Evolutionary conservation across 2,113 vertebrate species (phyloP).

Genomic region (Carassius auratus): DNA sequence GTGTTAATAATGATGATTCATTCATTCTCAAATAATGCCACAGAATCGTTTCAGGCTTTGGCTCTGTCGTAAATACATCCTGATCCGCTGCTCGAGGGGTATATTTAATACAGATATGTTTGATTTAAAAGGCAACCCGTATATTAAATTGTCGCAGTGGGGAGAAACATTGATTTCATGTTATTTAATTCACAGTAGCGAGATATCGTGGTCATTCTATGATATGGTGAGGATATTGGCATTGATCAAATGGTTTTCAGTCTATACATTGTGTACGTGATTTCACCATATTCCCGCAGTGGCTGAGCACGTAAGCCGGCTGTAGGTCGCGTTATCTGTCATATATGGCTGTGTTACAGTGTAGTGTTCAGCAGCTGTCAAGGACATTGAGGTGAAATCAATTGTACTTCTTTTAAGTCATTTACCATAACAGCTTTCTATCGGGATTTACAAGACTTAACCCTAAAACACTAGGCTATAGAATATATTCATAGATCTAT

Average conservation of each 20-base stretch:
- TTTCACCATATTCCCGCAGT: background rate
- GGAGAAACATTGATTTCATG: background rate
- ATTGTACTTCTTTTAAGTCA: background rate
- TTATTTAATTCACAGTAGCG: background rate
- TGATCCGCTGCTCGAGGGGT: background rate
- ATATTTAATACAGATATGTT: background rate
- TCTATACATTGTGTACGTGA: background rate
- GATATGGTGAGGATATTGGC: no score
- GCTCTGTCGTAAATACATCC: background rate
- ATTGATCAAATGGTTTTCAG: background rate
- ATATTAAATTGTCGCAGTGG: no score
- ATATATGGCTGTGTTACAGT: background rate
- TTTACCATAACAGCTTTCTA: background rate
- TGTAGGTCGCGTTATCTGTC: slow-evolving; percentile 4
- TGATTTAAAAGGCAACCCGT: background rate
- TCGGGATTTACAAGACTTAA: background rate
- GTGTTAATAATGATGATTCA: background rate
- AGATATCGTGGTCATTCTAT: background rate
- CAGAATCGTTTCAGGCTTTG: background rate
- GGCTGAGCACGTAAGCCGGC: background rate
- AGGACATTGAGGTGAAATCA: slow-evolving; percentile 23
- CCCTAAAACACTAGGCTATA: background rate
- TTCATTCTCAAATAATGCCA: background rate
- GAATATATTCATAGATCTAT: background rate
- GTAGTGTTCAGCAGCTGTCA: background rate